These are phyloP conservation scores for Hystrix brachyura DNA, from an alignment of 2,113 vertebrate genomes.

Conservation along the genomic window DNA sequence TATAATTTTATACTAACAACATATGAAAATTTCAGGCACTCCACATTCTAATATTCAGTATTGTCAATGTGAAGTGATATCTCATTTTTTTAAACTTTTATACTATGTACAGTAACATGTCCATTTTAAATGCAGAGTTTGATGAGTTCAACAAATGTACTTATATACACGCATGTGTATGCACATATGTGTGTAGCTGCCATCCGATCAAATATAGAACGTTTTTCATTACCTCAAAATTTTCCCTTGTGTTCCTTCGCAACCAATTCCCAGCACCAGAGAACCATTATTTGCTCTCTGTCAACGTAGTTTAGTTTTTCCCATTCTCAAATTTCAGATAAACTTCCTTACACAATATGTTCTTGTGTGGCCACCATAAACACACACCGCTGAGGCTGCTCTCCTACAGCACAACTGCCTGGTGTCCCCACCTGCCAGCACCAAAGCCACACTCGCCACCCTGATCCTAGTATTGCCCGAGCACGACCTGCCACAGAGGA, in stretches of 20 bases:
- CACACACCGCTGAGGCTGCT: not conserved
- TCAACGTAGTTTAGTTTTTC: conserved; percentile 10
- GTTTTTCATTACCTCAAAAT: not conserved
- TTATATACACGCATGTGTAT: not conserved
- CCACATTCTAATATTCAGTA: not conserved
- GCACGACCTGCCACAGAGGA: not conserved
- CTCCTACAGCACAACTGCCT: not conserved
- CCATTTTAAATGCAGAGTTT: conserved; percentile 34
- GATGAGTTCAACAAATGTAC: conserved; percentile 22
- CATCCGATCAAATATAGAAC: conserved; percentile 6
- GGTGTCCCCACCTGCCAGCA: not conserved
- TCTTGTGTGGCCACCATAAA: not conserved
- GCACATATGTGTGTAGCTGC: not conserved
- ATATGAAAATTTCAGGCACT: not conserved
- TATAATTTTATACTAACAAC: conserved; percentile 27
- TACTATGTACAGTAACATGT: conserved; percentile 14
- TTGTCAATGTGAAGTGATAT: not conserved
- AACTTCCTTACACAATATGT: not conserved
- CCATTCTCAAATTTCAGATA: conserved; percentile 5
- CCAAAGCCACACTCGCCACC: not conserved
- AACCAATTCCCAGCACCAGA: not conserved
- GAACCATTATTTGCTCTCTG: conserved; percentile 4
- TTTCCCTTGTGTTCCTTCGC: not conserved
- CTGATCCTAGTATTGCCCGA: not conserved
- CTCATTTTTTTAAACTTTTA: not conserved